Conservation (phyloP, 2,797 vertebrate genomes). For the Gymnothorax javanicus region DNA sequence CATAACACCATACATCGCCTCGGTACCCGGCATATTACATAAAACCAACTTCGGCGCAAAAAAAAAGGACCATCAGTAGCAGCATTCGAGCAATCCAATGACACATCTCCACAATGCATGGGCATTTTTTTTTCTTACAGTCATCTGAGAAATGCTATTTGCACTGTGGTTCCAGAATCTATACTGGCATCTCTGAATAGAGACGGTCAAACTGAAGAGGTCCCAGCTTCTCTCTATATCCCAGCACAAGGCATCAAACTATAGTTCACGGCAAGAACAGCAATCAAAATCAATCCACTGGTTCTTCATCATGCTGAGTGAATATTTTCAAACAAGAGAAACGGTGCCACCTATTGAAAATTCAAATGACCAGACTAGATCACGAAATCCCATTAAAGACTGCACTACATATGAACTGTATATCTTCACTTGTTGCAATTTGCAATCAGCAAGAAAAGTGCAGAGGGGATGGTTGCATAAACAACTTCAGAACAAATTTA, state of each 20-base stretch:
- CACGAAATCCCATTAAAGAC: neutral
- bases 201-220: neutral
- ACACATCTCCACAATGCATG: neutral
- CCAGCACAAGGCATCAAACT: neutral
- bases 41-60: neutral
- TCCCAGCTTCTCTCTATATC: neutral
- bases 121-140: neutral
- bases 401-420: neutral
- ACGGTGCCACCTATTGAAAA: constrained; percentile 26
- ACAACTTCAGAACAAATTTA: neutral
- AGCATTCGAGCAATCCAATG: neutral
- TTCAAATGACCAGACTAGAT: neutral
- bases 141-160: neutral
- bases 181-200: neutral
- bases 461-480: neutral
- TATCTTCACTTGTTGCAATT: neutral
- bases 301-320: neutral
- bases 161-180: neutral
- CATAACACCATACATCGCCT: constrained; percentile 9
- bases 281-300: neutral
- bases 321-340: constrained; percentile 6
- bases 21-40: neutral
- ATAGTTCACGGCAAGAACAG: neutral
- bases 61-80: neutral
- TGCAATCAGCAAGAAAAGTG: neutral